These are phyloP conservation scores for Sphyrna mokarran DNA, from an alignment of 2,113 vertebrate species.

Conservation along the genomic window DNA sequence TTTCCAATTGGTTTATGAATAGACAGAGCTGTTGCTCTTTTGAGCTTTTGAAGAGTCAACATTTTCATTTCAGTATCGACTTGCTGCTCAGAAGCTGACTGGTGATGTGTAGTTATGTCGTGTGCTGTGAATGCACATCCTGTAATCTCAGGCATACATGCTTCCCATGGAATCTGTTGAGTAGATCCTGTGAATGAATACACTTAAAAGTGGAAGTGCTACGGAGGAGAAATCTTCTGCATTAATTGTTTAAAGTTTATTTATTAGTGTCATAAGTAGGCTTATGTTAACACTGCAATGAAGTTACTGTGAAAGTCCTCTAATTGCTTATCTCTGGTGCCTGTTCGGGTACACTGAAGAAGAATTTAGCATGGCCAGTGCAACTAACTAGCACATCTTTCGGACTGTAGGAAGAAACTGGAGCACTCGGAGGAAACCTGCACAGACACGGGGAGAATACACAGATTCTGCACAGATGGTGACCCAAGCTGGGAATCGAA, in stretches of 20 bases:
- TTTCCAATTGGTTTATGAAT: background rate
- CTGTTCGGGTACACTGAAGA: too few relatives aligned
- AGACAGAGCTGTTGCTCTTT: background rate
- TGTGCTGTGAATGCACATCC: background rate
- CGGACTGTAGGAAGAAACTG: too few relatives aligned
- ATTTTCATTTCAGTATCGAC: background rate
- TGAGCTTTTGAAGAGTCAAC: background rate
- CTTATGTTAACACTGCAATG: too few relatives aligned
- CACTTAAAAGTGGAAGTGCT: background rate
- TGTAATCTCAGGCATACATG: background rate
- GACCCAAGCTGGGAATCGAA: too few relatives aligned
- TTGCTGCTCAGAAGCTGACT: background rate
- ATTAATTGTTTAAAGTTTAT: background rate
- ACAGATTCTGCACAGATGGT: too few relatives aligned
- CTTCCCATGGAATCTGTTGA: background rate
- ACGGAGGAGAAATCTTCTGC: background rate
- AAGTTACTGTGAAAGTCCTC: too few relatives aligned
- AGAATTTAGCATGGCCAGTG: too few relatives aligned
- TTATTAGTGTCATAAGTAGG: too few relatives aligned
- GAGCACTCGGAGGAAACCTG: too few relatives aligned
- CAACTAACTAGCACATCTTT: too few relatives aligned
- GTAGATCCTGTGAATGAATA: background rate
- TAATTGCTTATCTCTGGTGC: too few relatives aligned
- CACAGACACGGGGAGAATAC: too few relatives aligned
- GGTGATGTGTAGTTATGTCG: background rate